Base-by-base conservation (phyloP, 1,140 invertebrate genomes). In the Achroia grisella region DNA sequence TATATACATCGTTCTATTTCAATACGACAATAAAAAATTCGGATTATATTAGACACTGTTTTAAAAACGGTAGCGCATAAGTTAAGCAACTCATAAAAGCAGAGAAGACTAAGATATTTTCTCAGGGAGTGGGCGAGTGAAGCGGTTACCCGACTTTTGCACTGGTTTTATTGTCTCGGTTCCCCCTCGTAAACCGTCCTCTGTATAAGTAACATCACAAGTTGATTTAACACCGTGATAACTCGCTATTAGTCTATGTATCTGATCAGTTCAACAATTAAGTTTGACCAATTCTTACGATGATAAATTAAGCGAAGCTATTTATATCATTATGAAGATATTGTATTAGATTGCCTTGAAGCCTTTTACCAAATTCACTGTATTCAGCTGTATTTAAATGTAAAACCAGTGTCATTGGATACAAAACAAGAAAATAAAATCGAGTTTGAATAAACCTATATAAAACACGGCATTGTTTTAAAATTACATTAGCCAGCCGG, bases 121-220 rank as follows among this genome's bases (percentile, higher is more conserved):
- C 69, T 75, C 69, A 60, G 41, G 51, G 63, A 61, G 62, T 47
- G 56, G 39, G 52, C 11, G 46, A 61, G 71, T 64, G 49, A 49
- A 71, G 66, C 62, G 76, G 72, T 81, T 78, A 78, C 62, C 67
- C 67, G 73, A 74, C 71, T 80, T 81, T 81, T 76, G 80, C 74
- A 80, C 69, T 72, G 74, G 70, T 78, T 84, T 81, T 84, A 84
- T 84, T 80, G 69, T 79, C 61, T 57, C 51, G 55, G 49, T 56
- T 44, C 73, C 76, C 35, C 74, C 67, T 77, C 73, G 74, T 74
- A 75, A 75, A 71, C 62, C 62, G 46, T 67, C 73, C 63, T 71
- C 76, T 80, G 71, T 78, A 69, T 62, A 68, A 71, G 70, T 79
- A 78, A 82, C 71, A 69, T 83, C 79, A 79, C 65, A 75, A 75